Evolutionary conservation across 1,140 invertebrate species (phyloP).

Genomic region (Euura lappo): DNA sequence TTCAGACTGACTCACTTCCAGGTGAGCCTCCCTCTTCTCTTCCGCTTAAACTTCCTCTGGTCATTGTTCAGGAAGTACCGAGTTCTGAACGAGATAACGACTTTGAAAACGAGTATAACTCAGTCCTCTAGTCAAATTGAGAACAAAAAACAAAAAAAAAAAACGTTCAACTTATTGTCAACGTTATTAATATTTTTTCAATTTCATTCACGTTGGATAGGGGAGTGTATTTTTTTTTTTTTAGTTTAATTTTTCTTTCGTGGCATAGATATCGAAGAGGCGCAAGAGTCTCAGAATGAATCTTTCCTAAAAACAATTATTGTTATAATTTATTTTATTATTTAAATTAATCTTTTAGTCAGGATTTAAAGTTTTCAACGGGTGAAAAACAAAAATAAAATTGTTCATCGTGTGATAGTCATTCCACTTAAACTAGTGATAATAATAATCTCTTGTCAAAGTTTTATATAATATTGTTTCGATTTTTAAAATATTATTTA

Average conservation of each 20-base stretch:
- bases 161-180: background rate
- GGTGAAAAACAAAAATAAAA: too few species aligned
- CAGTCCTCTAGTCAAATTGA: conserved; percentile 36
- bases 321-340: too few species aligned
- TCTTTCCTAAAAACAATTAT: too few species aligned
- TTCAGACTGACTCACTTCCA: conserved; percentile 52
- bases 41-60: conserved; percentile 57
- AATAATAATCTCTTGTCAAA: too few species aligned
- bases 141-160: background rate
- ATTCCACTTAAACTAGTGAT: too few species aligned
- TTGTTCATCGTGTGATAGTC: too few species aligned
- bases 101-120: conserved; percentile 44
- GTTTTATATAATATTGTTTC: too few species aligned
- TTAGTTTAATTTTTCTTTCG: background rate
- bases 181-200: background rate
- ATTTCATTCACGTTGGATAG: background rate
- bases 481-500: too few species aligned
- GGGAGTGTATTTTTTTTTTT: background rate
- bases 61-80: conserved; percentile 57
- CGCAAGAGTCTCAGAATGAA: too few species aligned
- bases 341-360: too few species aligned
- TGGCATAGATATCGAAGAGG: background rate
- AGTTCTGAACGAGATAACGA: conserved; percentile 54
- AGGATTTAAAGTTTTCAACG: too few species aligned
- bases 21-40: conserved; percentile 53